phyloP scores from a whole-genome alignment of 2,888 invertebrate genomes.

The Mellilla xanthometata region DNA sequence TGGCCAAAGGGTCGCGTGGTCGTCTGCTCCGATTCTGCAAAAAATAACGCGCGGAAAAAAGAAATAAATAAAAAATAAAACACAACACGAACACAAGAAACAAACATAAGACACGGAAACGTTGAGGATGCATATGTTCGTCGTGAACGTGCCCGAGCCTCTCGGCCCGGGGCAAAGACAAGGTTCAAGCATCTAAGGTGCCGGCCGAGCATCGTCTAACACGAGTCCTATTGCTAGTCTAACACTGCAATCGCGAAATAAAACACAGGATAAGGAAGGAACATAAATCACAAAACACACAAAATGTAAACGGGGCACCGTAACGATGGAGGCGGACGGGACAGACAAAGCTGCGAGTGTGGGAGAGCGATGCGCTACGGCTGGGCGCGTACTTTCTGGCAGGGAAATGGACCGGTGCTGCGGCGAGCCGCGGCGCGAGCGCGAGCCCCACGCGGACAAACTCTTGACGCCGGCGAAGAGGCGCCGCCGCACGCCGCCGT shows the following conservation, averaged over 20 bases:
- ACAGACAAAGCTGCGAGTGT: conserved; percentile 76
- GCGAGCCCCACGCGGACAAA: conserved; percentile 88
- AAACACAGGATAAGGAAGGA: conserved; percentile 49
- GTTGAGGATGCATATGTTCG: conserved; percentile 16
- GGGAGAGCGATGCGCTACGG: conserved; percentile 71
- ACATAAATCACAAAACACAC: conserved; percentile 68
- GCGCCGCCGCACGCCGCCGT: conserved; percentile 87
- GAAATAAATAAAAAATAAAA: conserved; percentile 61
- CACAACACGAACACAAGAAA: conserved; percentile 39
- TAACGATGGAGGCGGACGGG: conserved; percentile 65
- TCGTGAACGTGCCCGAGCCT: conserved; percentile 11
- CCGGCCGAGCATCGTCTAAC: conserved; percentile 70
- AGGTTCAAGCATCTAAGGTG: conserved; percentile 72
- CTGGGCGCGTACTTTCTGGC: conserved; percentile 90
- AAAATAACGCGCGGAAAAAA: conserved; percentile 55
- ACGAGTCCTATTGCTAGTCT: conserved; percentile 66
- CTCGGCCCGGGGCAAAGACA: conserved; percentile 55
- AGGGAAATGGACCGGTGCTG: conserved; percentile 93
- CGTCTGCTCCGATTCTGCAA: conserved; percentile 78
- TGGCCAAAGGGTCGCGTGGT: conserved; percentile 90
- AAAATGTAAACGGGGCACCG: conserved; percentile 70
- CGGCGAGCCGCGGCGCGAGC: conserved; percentile 85
- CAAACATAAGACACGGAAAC: conserved; percentile 37
- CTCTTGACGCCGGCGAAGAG: conserved; percentile 92
- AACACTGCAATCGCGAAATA: conserved; percentile 73